phyloP scores from a whole-genome alignment of 2,797 vertebrate species.

The Paedocypris micromegethes region DNA sequence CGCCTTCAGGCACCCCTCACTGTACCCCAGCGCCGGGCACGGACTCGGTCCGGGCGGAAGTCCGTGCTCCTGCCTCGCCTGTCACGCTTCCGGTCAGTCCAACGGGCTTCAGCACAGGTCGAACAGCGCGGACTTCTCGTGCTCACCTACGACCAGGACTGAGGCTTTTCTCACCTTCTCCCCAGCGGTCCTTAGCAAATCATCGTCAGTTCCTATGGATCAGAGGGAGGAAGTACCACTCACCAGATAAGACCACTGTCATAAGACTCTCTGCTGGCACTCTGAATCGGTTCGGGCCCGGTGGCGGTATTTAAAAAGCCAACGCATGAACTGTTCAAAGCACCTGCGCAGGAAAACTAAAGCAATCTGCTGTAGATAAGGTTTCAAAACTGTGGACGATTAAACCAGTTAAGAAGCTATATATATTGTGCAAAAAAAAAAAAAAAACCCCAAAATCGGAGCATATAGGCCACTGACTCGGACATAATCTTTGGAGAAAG shows the following conservation, averaged over 20 bases:
- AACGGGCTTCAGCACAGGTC: conserved; percentile 79
- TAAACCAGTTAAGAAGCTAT: conserved; percentile 21
- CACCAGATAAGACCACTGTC: conserved; percentile 81
- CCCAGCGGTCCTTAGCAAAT: conserved; percentile 93
- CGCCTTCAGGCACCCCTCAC: conserved; percentile 91
- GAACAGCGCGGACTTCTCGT: conserved; percentile 85
- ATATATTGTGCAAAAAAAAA: conserved; percentile 6
- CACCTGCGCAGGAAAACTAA: neutral
- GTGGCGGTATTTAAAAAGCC: conserved; percentile 25
- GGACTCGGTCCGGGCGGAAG: conserved; percentile 79
- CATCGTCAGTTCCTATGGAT: conserved; percentile 85
- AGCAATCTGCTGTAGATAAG: conserved; percentile 28
- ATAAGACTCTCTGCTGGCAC: neutral
- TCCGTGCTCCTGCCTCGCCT: conserved; percentile 90
- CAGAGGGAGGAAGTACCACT: conserved; percentile 96
- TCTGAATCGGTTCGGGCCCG: conserved; percentile 2
- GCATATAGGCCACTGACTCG: conserved; percentile 8
- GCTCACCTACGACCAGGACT: conserved; percentile 87
- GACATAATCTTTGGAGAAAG: conserved; percentile 7
- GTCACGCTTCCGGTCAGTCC: conserved; percentile 80
- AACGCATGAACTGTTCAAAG: conserved; percentile 36
- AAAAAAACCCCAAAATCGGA: neutral
- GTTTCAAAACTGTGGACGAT: conserved; percentile 24
- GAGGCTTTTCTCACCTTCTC: conserved; percentile 95
- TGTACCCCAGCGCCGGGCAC: conserved; percentile 82